These are phyloP conservation scores for Girardia tigrina DNA, from an alignment of 2,888 invertebrate genomes.

Conservation along the genomic window DNA sequence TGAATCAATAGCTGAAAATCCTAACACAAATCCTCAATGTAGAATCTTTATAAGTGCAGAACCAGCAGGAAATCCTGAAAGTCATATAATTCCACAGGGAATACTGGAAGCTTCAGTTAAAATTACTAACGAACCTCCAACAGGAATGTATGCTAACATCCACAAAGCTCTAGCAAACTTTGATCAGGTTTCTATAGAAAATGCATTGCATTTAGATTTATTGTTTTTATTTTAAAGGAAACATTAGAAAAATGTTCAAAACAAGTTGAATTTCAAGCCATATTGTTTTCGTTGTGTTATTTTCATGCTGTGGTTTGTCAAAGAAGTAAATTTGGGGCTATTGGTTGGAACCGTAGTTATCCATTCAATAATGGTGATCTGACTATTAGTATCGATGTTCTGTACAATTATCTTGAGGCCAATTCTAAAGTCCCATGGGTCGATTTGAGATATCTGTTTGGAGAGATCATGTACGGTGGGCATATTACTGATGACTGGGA, in stretches of 20 bases:
- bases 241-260: conserved; percentile 9
- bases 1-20: conserved; percentile 55
- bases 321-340: conserved; percentile 81
- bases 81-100: conserved; percentile 85
- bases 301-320: conserved; percentile 92
- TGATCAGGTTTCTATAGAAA: conserved; percentile 82
- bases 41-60: conserved; percentile 84
- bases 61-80: conserved; percentile 69
- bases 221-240: too few species aligned
- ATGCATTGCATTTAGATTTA: too few species aligned
- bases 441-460: conserved; percentile 80
- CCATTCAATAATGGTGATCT: conserved; percentile 89
- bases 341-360: conserved; percentile 64
- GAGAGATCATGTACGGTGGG: conserved; percentile 95
- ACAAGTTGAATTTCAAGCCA: not conserved
- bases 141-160: conserved; percentile 85
- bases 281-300: conserved; percentile 53
- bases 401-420: conserved; percentile 82
- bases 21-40: conserved; percentile 61
- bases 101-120: conserved; percentile 87
- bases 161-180: conserved; percentile 88
- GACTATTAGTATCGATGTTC: conserved; percentile 79
- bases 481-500: conserved; percentile 97
- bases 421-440: conserved; percentile 76
- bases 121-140: conserved; percentile 90